Evolutionary conservation across 1,140 invertebrate genomes (phyloP), one percentile per base, ranked within the genome.

Genomic region (Apis dorsata): DNA sequence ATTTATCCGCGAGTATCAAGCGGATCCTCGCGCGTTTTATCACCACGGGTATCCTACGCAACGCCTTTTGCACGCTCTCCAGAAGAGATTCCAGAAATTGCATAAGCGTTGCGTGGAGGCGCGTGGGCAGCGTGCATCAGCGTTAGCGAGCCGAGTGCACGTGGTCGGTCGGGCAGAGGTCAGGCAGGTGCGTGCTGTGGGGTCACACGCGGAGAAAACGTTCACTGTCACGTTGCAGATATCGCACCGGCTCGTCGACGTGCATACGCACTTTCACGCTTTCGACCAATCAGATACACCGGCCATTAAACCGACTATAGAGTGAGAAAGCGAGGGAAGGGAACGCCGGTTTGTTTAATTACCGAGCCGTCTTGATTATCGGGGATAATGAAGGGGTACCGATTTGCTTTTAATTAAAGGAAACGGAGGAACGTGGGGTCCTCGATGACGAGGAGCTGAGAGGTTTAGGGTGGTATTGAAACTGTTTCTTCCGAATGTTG

Each of bases 141-240:
- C 82, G 63, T 76, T 59, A 65, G 34, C 34, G 5, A 44, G 63
- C 21, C 60, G 65, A 62, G 60, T 81, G 81, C 79, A 81, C 80
- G 84, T 83, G 82, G 81, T 84, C 57, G 82, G 10, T 44, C 65
- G 51, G 60, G 17, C 84, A 81, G 89, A 86, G 92, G 92, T 93
- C 92, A 92, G 90, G 91, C 92, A 93, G 92, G 92, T 92, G 92
- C 91, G 83, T 84, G 83, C 79, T 79, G 78, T 66, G 83, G 72
- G 92, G 91, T 92, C 91, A 89, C 75, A 87, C 81, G 82, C 83
- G 83, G 86, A 74, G 59, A 83, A 44, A 83, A 87, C 86, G 68
- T 85, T 87, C 88, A 88, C 86, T 90, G 89, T 90, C 90, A 88
- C 87, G 90, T 79, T 75, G 84, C 85, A 82, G 59, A 68, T 80